phyloP scores from a whole-genome alignment of 2,113 vertebrate genomes.

The Chaenogobius annularis region DNA sequence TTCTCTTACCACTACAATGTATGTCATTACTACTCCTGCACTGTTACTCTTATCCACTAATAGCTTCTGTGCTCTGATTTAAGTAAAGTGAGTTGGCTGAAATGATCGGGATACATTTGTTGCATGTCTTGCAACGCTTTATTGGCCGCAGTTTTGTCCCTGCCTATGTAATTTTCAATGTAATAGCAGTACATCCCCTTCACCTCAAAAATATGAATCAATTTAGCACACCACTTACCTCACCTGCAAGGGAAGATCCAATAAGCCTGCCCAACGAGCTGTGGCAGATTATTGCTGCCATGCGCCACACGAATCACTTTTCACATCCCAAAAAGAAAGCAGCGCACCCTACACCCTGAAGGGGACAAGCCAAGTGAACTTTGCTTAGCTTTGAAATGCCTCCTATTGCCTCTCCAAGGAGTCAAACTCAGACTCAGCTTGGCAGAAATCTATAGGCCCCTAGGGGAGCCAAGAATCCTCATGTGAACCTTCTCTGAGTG shows the following conservation, averaged over 20 bases:
- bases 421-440: not conserved
- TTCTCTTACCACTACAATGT: not conserved
- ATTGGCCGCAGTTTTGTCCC: constrained; percentile 58
- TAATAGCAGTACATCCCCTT: constrained; percentile 48
- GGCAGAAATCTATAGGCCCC: constrained; percentile 4
- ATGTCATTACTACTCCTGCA: not conserved
- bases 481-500: constrained; percentile 5
- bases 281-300: constrained; percentile 58
- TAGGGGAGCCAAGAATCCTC: constrained; percentile 14
- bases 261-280: constrained; percentile 77
- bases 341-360: constrained; percentile 15
- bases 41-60: not conserved
- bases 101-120: constrained; percentile 61
- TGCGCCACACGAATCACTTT: constrained; percentile 47
- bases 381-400: constrained; percentile 21
- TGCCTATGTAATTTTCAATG: constrained; percentile 62
- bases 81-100: constrained; percentile 51
- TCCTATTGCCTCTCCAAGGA: constrained; percentile 1
- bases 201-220: constrained; percentile 58
- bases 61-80: constrained; percentile 32
- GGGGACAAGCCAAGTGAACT: constrained; percentile 23
- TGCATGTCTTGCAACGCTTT: constrained; percentile 33
- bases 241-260: constrained; percentile 70
- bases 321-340: constrained; percentile 4
- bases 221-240: constrained; percentile 70